Conservation (phyloP, 2,113 vertebrate genomes). For the Cygnus buccinator region DNA sequence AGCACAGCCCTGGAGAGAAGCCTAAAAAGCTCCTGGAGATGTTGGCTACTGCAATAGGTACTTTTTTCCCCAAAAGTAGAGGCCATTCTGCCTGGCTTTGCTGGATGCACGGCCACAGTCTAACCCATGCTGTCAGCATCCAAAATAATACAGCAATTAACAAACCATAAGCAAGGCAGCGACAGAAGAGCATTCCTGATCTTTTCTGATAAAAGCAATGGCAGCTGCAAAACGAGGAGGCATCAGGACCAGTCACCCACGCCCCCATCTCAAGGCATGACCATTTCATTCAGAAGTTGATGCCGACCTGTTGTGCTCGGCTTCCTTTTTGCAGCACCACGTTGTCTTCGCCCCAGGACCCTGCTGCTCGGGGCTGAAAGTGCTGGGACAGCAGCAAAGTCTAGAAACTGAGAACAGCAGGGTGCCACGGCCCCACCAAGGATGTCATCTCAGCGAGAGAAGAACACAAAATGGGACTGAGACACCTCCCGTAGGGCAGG, state of each 20-base stretch:
- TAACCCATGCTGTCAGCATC: background rate
- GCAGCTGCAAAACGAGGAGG: background rate
- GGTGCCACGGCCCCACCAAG: background rate
- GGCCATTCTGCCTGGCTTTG: background rate
- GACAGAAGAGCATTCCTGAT: background rate
- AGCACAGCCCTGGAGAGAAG: background rate
- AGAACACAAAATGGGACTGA: background rate
- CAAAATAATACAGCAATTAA: background rate
- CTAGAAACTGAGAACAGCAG: constrained; percentile 19
- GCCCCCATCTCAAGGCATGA: background rate
- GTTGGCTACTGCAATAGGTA: background rate
- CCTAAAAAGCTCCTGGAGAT: background rate
- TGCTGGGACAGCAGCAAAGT: background rate
- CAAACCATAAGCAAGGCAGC: background rate
- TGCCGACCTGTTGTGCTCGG: background rate
- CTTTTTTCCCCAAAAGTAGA: background rate
- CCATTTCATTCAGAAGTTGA: background rate
- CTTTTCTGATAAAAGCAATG: background rate
- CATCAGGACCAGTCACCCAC: background rate
- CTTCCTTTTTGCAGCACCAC: background rate
- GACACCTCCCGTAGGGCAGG: background rate
- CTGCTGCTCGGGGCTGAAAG: background rate
- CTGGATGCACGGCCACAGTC: background rate
- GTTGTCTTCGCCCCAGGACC: background rate
- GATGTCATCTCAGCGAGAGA: background rate